Conservation (phyloP, 2,888 invertebrate genomes). For the Philhelius pedissequus region DNA sequence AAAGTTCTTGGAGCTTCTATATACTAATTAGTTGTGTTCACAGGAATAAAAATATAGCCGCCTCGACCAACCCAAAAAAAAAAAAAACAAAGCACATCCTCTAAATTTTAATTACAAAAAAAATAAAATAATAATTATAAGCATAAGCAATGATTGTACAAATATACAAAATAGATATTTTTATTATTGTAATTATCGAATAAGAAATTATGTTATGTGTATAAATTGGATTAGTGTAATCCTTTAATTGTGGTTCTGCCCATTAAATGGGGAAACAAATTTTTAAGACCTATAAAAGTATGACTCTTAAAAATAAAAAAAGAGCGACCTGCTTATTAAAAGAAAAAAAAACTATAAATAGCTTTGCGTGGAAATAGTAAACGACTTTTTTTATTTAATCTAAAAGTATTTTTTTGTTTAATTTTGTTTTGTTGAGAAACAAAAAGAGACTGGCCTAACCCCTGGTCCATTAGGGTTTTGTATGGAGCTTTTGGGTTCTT, state of each 20-base stretch:
- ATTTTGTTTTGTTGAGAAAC: not conserved
- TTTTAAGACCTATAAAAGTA: not conserved
- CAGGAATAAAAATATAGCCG: not conserved
- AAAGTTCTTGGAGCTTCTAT: conserved; percentile 81
- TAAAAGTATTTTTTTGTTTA: not conserved
- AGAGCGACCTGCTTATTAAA: not conserved
- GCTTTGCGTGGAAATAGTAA: not conserved
- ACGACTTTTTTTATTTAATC: not conserved
- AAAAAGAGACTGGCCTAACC: no score
- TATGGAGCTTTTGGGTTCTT: no score
- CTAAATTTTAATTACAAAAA: not conserved
- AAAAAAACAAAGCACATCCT: conserved; percentile 34
- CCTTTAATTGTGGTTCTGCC: conserved; percentile 16
- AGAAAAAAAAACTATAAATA: not conserved
- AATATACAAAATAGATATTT: conserved; percentile 61
- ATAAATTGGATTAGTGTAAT: conserved; percentile 50
- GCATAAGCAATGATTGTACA: conserved; percentile 66
- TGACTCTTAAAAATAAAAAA: not conserved
- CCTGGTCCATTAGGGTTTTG: no score
- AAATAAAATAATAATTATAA: conserved; percentile 12
- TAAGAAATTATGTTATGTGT: conserved; percentile 37
- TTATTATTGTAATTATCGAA: conserved; percentile 51
- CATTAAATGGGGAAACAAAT: conserved; percentile 15
- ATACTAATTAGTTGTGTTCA: conserved; percentile 32
- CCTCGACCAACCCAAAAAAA: conserved; percentile 37